Evolutionary conservation across 1,140 invertebrate genomes (phyloP).

Genomic region (Lycorma delicatula): DNA sequence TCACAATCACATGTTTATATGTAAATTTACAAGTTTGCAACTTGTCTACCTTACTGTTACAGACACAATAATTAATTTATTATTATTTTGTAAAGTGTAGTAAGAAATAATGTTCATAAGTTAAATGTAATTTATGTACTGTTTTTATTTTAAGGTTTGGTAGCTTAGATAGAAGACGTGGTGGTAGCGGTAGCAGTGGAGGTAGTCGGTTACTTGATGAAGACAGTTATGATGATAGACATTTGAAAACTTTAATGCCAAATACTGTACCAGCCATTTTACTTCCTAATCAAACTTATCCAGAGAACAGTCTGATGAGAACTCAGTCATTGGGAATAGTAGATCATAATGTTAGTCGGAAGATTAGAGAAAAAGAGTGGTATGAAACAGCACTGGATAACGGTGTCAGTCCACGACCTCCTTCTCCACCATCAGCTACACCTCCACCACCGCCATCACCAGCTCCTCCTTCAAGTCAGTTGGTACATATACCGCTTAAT

Average conservation of each 20-base stretch:
- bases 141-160: slow-evolving; percentile 43
- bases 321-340: slow-evolving; percentile 54
- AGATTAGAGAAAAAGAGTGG: slow-evolving; percentile 58
- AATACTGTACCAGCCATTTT: slow-evolving; percentile 29
- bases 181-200: slow-evolving; percentile 2
- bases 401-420: slow-evolving; percentile 25
- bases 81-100: no score
- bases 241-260: background rate
- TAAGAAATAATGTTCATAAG: no score
- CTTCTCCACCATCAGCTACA: slow-evolving; percentile 27
- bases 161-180: slow-evolving; percentile 48
- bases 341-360: slow-evolving; percentile 33
- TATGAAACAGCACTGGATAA: slow-evolving; percentile 61
- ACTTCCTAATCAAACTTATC: slow-evolving; percentile 40
- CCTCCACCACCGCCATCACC: slow-evolving; percentile 30
- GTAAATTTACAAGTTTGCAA: no score
- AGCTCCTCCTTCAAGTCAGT: slow-evolving; percentile 17
- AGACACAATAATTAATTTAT: no score
- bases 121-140: no score
- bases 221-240: slow-evolving; percentile 5
- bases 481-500: slow-evolving; percentile 18
- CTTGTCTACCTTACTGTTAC: no score
- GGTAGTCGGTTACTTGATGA: background rate
- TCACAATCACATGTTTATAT: no score
- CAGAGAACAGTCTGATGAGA: slow-evolving; percentile 43